These are phyloP conservation scores for Malthinus flaveolus DNA, from an alignment of 2,888 invertebrate genomes.

Conservation along the genomic window DNA sequence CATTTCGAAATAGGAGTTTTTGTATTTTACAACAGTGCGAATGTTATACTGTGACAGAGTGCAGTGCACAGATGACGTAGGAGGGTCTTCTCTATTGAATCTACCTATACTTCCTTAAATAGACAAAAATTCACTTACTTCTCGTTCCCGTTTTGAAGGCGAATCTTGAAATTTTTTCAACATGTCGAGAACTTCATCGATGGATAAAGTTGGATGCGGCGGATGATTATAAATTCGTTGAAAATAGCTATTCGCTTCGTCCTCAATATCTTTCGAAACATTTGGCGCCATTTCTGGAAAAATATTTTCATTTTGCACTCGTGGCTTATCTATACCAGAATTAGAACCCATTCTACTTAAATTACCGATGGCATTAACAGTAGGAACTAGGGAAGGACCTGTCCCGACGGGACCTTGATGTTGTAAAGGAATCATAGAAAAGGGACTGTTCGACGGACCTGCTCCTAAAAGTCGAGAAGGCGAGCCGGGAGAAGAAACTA, in stretches of 20 bases:
- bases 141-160: constrained; percentile 80
- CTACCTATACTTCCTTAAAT: too few relatives aligned
- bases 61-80: too few relatives aligned
- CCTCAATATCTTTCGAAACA: constrained; percentile 95
- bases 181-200: constrained; percentile 95
- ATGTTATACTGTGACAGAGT: too few relatives aligned
- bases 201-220: constrained; percentile 90
- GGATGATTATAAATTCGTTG: constrained; percentile 98
- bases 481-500: constrained; percentile 81
- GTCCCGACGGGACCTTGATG: constrained; percentile 60
- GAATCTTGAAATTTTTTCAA: constrained; percentile 95
- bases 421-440: constrained; percentile 73
- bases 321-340: constrained; percentile 65
- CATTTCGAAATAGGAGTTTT: too few relatives aligned
- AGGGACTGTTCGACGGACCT: constrained; percentile 74
- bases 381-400: constrained; percentile 57
- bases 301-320: constrained; percentile 64
- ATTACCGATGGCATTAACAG: constrained; percentile 64
- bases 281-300: constrained; percentile 81
- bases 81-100: too few relatives aligned
- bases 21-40: too few relatives aligned
- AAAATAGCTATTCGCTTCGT: constrained; percentile 98
- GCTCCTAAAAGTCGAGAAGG: constrained; percentile 78
- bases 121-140: constrained; percentile 48
- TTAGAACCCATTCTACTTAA: constrained; percentile 71